Conservation (phyloP, 2,888 invertebrate genomes). For the Neoitamus cyanurus region DNA sequence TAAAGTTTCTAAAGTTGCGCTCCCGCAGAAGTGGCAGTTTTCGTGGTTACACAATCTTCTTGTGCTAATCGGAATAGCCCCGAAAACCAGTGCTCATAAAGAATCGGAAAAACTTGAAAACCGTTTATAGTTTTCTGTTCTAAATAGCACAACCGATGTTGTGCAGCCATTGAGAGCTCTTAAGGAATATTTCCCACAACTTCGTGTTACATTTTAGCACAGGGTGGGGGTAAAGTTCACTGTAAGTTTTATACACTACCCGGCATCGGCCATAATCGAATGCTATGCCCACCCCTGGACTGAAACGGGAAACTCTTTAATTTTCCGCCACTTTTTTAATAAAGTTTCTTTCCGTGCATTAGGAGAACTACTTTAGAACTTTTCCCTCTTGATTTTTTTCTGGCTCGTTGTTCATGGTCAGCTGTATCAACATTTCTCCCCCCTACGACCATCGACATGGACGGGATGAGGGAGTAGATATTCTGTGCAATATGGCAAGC, state of each 20-base stretch:
- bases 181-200: neutral
- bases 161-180: neutral
- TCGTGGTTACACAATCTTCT: neutral
- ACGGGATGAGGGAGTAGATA: neutral
- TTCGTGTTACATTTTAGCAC: neutral
- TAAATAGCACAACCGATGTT: neutral
- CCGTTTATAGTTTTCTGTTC: neutral
- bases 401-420: neutral
- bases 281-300: neutral
- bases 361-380: constrained; percentile 29
- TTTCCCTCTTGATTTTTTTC: neutral
- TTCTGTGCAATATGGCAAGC: constrained; percentile 19
- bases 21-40: neutral
- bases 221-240: neutral
- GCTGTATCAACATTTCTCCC: constrained; percentile 32
- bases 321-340: constrained; percentile 28
- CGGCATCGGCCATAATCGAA: neutral
- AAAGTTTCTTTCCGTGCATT: constrained; percentile 8
- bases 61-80: neutral
- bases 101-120: neutral
- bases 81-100: neutral
- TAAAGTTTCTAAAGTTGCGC: neutral
- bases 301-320: constrained; percentile 4
- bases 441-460: neutral
- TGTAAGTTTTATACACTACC: neutral